These are phyloP conservation scores for Cynoglossus semilaevis DNA, from an alignment of 2,113 vertebrate genomes.

Conservation along the genomic window DNA sequence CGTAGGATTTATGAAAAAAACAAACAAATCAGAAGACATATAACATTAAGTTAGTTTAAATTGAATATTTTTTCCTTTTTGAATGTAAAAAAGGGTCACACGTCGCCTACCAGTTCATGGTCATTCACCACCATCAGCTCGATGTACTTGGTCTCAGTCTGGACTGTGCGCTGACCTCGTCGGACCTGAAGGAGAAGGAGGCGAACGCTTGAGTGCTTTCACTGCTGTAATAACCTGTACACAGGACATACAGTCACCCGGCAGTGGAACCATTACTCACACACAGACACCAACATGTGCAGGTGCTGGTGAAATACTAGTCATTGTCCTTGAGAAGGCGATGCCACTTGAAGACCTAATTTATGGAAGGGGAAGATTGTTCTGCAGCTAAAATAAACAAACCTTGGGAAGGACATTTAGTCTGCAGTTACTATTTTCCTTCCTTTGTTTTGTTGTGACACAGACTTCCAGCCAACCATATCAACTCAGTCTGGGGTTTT, in stretches of 20 bases:
- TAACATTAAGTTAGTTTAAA: too few relatives aligned
- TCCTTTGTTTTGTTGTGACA: too few relatives aligned
- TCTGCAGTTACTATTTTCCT: too few relatives aligned
- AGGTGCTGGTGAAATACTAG: slow-evolving; percentile 52
- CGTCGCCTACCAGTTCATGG: slow-evolving; percentile 82
- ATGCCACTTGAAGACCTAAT: slow-evolving; percentile 12
- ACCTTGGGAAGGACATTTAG: neutral
- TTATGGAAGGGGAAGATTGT: slow-evolving; percentile 29
- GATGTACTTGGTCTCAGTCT: slow-evolving; percentile 96
- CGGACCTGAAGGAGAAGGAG: slow-evolving; percentile 77
- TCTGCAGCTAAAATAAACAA: slow-evolving; percentile 1
- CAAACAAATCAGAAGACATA: too few relatives aligned
- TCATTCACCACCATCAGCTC: slow-evolving; percentile 97
- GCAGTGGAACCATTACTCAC: slow-evolving; percentile 35
- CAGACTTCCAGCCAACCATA: too few relatives aligned
- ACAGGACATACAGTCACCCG: slow-evolving; percentile 25
- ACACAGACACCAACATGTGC: slow-evolving; percentile 27
- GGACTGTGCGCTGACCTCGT: slow-evolving; percentile 85
- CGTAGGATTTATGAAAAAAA: neutral
- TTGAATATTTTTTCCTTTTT: neutral
- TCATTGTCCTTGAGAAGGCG: slow-evolving; percentile 46
- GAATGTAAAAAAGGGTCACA: neutral
- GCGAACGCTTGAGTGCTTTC: neutral
- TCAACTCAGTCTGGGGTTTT: too few relatives aligned
- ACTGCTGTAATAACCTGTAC: slow-evolving; percentile 47